A percentile compares a stretch with the other conserved stretches of the same genome.
These are phyloP conservation scores for Sterna hirundo DNA, from an alignment of 2,113 vertebrate genomes.

Conservation along the genomic window DNA sequence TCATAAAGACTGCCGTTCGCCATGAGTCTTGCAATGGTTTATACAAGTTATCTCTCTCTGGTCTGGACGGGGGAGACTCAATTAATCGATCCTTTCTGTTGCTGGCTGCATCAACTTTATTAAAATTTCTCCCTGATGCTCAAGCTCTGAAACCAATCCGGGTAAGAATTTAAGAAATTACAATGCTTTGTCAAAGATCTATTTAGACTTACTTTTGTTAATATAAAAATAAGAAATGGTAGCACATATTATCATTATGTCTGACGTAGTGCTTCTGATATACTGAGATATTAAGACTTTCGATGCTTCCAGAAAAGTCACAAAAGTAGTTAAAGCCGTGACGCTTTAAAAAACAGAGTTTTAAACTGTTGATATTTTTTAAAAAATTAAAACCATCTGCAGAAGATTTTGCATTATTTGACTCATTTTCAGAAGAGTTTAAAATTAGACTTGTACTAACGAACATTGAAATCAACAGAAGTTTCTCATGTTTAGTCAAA, in stretches of 20 bases:
- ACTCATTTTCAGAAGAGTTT: background rate
- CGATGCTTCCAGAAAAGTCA: background rate
- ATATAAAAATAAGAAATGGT: background rate
- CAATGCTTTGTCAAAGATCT: background rate
- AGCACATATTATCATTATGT: background rate
- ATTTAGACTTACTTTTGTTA: background rate
- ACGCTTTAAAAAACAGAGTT: background rate
- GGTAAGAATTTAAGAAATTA: constrained; percentile 70
- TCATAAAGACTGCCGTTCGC: constrained; percentile 88
- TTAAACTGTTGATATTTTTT: background rate
- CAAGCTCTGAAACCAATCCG: constrained; percentile 92
- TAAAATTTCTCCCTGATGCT: constrained; percentile 98
- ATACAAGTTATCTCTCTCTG: constrained; percentile 95
- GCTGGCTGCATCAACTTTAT: constrained; percentile 92
- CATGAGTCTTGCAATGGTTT: constrained; percentile 97
- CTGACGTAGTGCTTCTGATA: background rate
- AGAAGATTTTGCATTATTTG: background rate
- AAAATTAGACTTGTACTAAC: background rate
- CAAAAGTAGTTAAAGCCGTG: background rate
- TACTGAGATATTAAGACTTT: background rate
- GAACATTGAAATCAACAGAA: background rate
- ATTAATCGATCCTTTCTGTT: constrained; percentile 97
- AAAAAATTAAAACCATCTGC: background rate
- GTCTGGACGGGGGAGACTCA: constrained; percentile 94
- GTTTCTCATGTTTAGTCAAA: background rate